Conservation (phyloP, 2,888 invertebrate species). For the Phortica magna region DNA sequence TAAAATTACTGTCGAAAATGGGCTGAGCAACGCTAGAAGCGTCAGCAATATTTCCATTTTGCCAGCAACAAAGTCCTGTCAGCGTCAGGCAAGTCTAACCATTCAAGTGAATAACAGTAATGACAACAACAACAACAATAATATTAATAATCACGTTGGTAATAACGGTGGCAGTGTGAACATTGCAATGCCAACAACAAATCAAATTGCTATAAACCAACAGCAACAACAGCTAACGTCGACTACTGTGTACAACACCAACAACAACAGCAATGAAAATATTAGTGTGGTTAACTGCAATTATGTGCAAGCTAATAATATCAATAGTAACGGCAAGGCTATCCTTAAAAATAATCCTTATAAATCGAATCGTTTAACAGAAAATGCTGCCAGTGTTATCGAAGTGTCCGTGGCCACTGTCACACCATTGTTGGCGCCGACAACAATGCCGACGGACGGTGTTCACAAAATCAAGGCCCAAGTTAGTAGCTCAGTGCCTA, state of each 20-base stretch:
- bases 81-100: constrained; percentile 75
- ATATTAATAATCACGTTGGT: constrained; percentile 47
- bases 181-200: constrained; percentile 42
- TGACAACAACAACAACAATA: constrained; percentile 51
- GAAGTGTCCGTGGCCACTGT: constrained; percentile 46
- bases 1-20: constrained; percentile 28
- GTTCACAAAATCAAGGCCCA: constrained; percentile 40
- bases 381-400: constrained; percentile 54
- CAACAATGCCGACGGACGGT: constrained; percentile 42
- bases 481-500: constrained; percentile 58
- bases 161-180: constrained; percentile 53
- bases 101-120: constrained; percentile 76
- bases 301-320: constrained; percentile 53
- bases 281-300: constrained; percentile 77
- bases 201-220: constrained; percentile 14
- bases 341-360: constrained; percentile 19
- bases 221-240: constrained; percentile 49
- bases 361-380: constrained; percentile 45
- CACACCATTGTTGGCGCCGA: constrained; percentile 41
- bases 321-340: constrained; percentile 33
- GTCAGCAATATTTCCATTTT: constrained; percentile 59
- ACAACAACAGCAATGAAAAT: constrained; percentile 71
- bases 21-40: constrained; percentile 46
- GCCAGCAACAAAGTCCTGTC: constrained; percentile 61
- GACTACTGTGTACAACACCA: constrained; percentile 70